Base-by-base conservation (phyloP, 1,140 invertebrate genomes). In the Stratiolaelaps scimitus region DNA sequence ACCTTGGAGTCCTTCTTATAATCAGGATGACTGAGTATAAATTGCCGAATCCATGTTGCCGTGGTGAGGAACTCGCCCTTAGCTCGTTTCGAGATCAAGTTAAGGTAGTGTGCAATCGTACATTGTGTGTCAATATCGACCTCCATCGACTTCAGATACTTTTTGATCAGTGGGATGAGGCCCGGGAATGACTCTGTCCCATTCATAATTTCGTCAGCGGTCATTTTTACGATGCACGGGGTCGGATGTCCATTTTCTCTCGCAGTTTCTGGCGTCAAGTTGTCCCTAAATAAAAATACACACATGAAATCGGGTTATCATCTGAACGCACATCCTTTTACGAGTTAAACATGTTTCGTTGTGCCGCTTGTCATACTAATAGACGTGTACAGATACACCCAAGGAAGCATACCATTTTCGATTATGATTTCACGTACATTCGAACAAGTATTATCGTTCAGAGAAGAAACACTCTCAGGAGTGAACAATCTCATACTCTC, bases 51-150 rank as follows among this genome's bases (percentile, higher is more conserved):
- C 90, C 92, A 98, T 29, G 84, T 79, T 44, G 91, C 91, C 69
- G 89, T 89, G 45, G 92, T 96, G 70, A 83, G 77, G 17, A 79
- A 72, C 67, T 77, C 72, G 69, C 92, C 91, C 69, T 86, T 85
- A 7, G 93, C 92, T 71, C 92, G 80, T 69, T 83, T 81, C 73
- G 90, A 84, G 74, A 99, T 98, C 46, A 98, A 83, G 73, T 88
- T 89, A 64, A 98, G 81, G 79, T 99, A 99, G 77, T 96, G 89
- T 75, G 90, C 86, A 70, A 98, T 88, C 4, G 92, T 94, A 77
- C 93, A 98, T 73, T 92, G 88, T 28, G 90, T 94, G 75, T 95
- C 92, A 6, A 92, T 88, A 78, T 97, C 93, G 48, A 95, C 85
- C 75, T 97, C 92, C 83, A 96, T 89, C 56, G 84, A 85, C 66